Evolutionary conservation across 1,140 invertebrate species (phyloP), one percentile per base, ranked within the genome.

Genomic region (Anoplolepis gracilipes): DNA sequence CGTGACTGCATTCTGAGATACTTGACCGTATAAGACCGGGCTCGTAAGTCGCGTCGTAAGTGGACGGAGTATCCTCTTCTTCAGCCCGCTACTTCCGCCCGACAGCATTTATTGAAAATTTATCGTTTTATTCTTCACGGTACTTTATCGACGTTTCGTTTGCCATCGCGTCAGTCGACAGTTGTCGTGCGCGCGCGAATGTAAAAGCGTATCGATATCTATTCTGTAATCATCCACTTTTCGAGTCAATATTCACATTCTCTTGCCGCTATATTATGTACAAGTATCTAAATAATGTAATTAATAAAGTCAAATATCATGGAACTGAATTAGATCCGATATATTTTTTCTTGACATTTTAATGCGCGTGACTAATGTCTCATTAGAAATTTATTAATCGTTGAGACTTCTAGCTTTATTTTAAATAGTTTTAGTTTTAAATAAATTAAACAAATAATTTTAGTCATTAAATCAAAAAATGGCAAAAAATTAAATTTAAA

Each of bases 1-100:
- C 91, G 92, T 93, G 92, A 91, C 91, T 84, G 86, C 86, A 89
- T 92, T 93, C 79, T 89, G 69, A 87, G 90, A 91, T 91, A 72
- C 75, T 70, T 49, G 70, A 62, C 64, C 72, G 22, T 72, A 64
- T 72, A 79, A 78, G 42, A 73, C 16, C 73, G 59, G n/a, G 59
- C 25, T 85, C 61, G 46, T 75, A 89, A 79, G 88, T 75, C 64
- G 67, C 57, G 53, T 73, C 86, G 65, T 86, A 61, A 53, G 46
- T 19, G 36, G 62, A 59, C 55, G 3, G 19, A 61, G 19, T 62
- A 73, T 76, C 57, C 76, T 73, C 64, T 53, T 86, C 88, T 72
- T 72, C 55, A 65, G 11, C 19, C 19, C 39, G 61, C 65, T 77
- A 61, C 88, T 84, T 77, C 11, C n/a, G 25, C 28, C 16, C 46